These are phyloP conservation scores for Lanius ludovicianus DNA, from an alignment of 2,113 vertebrate species.

Conservation along the genomic window DNA sequence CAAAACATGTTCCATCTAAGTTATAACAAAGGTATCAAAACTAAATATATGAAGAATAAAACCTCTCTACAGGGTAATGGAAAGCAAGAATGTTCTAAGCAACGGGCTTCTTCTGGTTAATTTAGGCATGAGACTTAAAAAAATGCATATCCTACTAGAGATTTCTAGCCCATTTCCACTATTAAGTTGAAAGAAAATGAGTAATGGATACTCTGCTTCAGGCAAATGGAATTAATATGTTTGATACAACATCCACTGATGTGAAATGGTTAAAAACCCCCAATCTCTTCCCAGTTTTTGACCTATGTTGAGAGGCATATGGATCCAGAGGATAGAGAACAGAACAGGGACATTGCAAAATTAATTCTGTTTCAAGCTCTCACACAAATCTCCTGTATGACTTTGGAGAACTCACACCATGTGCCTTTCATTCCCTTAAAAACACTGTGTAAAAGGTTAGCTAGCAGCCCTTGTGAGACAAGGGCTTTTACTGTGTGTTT, in stretches of 20 bases:
- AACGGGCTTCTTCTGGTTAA: not conserved
- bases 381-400: not conserved
- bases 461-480: not conserved
- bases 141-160: not conserved
- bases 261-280: rapidly evolving
- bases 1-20: not conserved
- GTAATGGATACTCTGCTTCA: not conserved
- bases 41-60: not conserved
- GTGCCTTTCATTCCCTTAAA: not conserved
- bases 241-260: not conserved
- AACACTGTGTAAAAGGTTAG: not conserved
- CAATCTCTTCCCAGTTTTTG: not conserved
- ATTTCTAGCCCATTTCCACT: not conserved
- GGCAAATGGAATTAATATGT: not conserved
- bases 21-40: not conserved
- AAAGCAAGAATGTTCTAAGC: not conserved
- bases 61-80: not conserved
- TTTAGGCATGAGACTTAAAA: not conserved
- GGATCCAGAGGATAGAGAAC: not conserved
- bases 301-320: not conserved
- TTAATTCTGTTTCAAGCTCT: not conserved
- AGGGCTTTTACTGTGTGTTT: not conserved
- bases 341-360: not conserved
- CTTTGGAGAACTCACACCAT: not conserved
- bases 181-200: not conserved